phyloP scores from a whole-genome alignment of 2,113 vertebrate species.

The Calonectris borealis region DNA sequence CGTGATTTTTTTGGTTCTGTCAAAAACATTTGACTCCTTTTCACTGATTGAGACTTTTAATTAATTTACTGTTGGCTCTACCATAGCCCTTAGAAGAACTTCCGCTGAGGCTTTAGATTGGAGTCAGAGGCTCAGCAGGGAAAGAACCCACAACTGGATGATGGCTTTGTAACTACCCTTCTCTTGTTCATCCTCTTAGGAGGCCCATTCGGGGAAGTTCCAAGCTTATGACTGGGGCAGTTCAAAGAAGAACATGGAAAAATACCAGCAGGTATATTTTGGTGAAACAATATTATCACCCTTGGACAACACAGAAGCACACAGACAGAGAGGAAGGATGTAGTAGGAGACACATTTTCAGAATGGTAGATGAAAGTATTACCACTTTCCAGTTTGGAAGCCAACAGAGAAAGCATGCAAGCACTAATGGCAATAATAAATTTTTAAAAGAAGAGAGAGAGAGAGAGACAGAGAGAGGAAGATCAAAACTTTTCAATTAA shows the following conservation, averaged over 20 bases:
- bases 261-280: slow-evolving; percentile 28
- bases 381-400: not conserved
- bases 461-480: not conserved
- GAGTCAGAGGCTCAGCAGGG: not conserved
- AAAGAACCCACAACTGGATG: not conserved
- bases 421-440: not conserved
- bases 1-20: not conserved
- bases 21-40: not conserved
- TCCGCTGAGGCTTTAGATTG: not conserved
- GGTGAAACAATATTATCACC: not conserved
- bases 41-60: not conserved
- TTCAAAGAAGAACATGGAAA: slow-evolving; percentile 23
- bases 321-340: not conserved
- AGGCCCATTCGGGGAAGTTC: not conserved
- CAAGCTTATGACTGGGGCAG: slow-evolving; percentile 51
- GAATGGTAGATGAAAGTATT: not conserved
- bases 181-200: not conserved
- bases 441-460: not conserved
- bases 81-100: not conserved
- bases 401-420: not conserved
- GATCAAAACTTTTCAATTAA: not conserved
- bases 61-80: not conserved
- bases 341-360: not conserved
- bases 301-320: not conserved
- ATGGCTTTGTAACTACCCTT: not conserved